These are phyloP conservation scores for Euthynnus affinis DNA, from an alignment of 2,797 vertebrate species.

Conservation along the genomic window DNA sequence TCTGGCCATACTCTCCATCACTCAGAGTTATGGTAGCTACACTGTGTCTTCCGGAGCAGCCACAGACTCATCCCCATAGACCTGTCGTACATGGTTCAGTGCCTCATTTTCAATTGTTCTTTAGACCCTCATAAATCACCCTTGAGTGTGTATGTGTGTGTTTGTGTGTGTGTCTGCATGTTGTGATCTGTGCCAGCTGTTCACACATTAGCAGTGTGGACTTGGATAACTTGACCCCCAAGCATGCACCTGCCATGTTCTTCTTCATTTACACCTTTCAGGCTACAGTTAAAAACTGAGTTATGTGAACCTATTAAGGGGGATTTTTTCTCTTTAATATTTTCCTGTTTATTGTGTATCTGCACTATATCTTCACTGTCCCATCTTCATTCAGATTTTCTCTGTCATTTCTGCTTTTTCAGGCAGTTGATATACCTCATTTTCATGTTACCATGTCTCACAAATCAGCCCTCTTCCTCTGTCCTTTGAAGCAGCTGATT, in stretches of 20 bases:
- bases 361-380: neutral
- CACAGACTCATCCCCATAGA: slow-evolving; percentile 65
- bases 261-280: slow-evolving; percentile 38
- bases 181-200: slow-evolving; percentile 56
- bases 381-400: slow-evolving; percentile 36
- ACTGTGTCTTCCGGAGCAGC: slow-evolving; percentile 55
- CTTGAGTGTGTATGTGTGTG: slow-evolving; percentile 36
- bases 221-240: slow-evolving; percentile 52
- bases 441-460: slow-evolving; percentile 39
- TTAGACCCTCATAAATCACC: slow-evolving; percentile 76
- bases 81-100: slow-evolving; percentile 73
- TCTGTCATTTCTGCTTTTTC: slow-evolving; percentile 25
- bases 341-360: slow-evolving; percentile 20
- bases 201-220: slow-evolving; percentile 50
- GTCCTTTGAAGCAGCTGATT: slow-evolving; percentile 15
- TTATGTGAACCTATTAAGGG: slow-evolving; percentile 31
- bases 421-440: slow-evolving; percentile 6
- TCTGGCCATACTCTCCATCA: slow-evolving; percentile 55
- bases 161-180: slow-evolving; percentile 22
- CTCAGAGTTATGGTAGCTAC: slow-evolving; percentile 65
- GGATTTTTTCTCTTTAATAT: slow-evolving; percentile 1
- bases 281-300: slow-evolving; percentile 17
- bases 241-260: slow-evolving; percentile 48
- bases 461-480: slow-evolving; percentile 11
- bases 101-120: slow-evolving; percentile 81